These are phyloP conservation scores for Antennarius striatus DNA, from an alignment of 2,113 vertebrate genomes.

Conservation along the genomic window DNA sequence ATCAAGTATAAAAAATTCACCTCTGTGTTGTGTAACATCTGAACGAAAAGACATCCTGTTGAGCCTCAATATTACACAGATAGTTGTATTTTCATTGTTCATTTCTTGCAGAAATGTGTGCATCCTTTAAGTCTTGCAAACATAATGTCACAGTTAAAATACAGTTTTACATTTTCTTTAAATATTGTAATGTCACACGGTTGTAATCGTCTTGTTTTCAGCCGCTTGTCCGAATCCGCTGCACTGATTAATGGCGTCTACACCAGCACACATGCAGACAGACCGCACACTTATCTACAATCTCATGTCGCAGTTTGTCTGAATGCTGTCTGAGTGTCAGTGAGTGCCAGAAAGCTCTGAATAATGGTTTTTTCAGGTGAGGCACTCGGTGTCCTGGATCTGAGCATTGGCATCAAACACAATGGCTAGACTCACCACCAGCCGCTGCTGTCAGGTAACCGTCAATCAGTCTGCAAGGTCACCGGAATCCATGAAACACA, in stretches of 20 bases:
- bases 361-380: constrained; percentile 21
- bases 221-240: no score
- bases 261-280: no score
- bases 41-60: not conserved
- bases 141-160: not conserved
- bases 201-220: no score
- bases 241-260: no score
- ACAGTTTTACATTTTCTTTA: no score
- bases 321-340: no score
- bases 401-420: constrained; percentile 48
- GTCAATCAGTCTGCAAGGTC: constrained; percentile 51
- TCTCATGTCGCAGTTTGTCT: no score
- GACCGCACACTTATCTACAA: no score
- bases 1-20: constrained; percentile 10
- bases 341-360: no score
- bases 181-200: no score
- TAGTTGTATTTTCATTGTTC: no score
- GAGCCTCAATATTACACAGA: no score
- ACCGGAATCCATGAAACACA: constrained; percentile 46
- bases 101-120: not conserved
- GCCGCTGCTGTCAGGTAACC: constrained; percentile 32
- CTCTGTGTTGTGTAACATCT: not conserved
- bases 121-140: not conserved
- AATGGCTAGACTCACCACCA: constrained; percentile 24
- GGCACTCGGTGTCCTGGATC: constrained; percentile 26